phyloP scores from a whole-genome alignment of 2,888 invertebrate genomes.

The Polyommatus iphigenia region DNA sequence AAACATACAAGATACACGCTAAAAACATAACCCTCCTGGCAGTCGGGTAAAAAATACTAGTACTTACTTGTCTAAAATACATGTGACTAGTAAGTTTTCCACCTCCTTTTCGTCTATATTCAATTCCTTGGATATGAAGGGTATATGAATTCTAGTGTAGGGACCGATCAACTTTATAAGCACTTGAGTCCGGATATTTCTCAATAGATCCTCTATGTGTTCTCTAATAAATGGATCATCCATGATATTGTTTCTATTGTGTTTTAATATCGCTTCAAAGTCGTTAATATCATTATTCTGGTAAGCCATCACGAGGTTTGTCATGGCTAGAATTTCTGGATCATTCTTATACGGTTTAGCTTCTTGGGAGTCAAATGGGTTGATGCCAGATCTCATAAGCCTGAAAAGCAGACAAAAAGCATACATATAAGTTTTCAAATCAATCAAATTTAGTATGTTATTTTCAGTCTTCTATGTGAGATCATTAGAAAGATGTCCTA shows the following conservation, averaged over 20 bases:
- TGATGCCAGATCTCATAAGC: slow-evolving; percentile 99
- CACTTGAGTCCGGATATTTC: slow-evolving; percentile 98
- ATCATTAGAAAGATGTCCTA: too few species aligned
- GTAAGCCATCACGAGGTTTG: slow-evolving; percentile 97
- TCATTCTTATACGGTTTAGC: slow-evolving; percentile 99
- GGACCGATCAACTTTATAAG: slow-evolving; percentile 98
- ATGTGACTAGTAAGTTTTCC: slow-evolving; percentile 96
- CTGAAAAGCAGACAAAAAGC: slow-evolving; percentile 68
- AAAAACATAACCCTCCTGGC: too few species aligned
- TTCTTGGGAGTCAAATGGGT: slow-evolving; percentile 99
- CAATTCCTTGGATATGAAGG: slow-evolving; percentile 96
- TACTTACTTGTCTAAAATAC: slow-evolving; percentile 97
- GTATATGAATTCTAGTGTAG: slow-evolving; percentile 98
- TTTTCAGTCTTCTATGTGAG: too few species aligned
- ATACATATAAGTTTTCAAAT: background rate
- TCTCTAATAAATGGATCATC: slow-evolving; percentile 99
- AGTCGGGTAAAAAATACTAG: background rate
- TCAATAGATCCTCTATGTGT: slow-evolving; percentile 97
- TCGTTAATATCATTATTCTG: slow-evolving; percentile 99
- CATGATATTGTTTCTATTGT: slow-evolving; percentile 96
- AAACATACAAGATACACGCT: too few species aligned
- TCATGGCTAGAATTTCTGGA: slow-evolving; percentile 99
- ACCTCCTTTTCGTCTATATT: slow-evolving; percentile 97
- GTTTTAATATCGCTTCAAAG: slow-evolving; percentile 97
- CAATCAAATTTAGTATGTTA: too few species aligned